Conservation (phyloP, 2,113 vertebrate species). For the Poeciliopsis prolifica region DNA sequence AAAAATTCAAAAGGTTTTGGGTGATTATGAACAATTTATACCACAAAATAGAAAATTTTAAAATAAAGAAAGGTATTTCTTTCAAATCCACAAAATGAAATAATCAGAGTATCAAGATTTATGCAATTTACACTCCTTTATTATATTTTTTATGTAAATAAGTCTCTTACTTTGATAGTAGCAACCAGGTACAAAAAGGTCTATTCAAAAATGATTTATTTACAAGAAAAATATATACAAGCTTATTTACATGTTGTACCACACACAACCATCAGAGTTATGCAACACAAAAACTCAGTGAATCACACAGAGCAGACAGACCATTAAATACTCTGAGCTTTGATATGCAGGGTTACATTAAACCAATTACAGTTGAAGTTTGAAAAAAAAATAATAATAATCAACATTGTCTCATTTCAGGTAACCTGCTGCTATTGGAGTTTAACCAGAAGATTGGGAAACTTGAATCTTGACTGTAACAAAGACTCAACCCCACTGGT, state of each 20-base stretch:
- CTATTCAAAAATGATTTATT: conserved; percentile 71
- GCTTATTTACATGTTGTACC: conserved; percentile 60
- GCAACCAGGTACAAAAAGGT: background rate
- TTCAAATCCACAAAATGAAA: too few relatives aligned
- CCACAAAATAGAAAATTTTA: too few relatives aligned
- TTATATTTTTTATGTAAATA: too few relatives aligned
- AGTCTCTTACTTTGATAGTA: background rate
- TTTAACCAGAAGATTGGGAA: background rate
- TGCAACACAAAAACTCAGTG: too few relatives aligned
- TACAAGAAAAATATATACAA: conserved; percentile 70
- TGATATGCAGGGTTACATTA: too few relatives aligned
- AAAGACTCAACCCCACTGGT: background rate
- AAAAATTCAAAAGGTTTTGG: too few relatives aligned
- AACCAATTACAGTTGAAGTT: background rate
- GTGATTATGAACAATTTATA: too few relatives aligned
- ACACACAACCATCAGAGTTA: background rate
- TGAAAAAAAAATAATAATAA: background rate
- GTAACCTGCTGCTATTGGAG: background rate
- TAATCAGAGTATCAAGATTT: too few relatives aligned
- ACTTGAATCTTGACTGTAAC: background rate
- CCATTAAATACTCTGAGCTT: too few relatives aligned
- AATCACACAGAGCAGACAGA: too few relatives aligned
- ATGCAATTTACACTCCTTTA: too few relatives aligned
- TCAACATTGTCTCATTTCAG: background rate
- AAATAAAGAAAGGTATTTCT: too few relatives aligned